Percentiles rank a stretch among this genome's conserved stretches.
These are phyloP conservation scores for Montipora efflorescens DNA, from an alignment of 64 coral and sea anemone species.

Conservation along the genomic window DNA sequence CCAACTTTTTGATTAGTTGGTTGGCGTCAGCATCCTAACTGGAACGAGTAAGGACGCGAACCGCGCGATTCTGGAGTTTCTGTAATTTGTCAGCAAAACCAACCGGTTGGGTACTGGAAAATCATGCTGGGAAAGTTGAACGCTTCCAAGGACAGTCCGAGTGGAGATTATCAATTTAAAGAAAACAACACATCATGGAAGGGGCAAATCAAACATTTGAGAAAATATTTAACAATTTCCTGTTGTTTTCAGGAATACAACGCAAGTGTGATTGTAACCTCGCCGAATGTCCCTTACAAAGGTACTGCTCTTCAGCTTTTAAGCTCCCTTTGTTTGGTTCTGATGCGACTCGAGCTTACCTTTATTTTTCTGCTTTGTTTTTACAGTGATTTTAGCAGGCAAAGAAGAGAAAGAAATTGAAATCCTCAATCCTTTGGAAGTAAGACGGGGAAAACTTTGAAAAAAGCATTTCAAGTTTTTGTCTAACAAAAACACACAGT, in stretches of 20 bases:
- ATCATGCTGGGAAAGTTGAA: too few species aligned
- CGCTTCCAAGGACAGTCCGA: too few species aligned
- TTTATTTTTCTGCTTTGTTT: slow-evolving; percentile 25
- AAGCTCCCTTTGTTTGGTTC: neutral
- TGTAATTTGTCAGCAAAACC: too few species aligned
- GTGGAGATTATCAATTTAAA: neutral
- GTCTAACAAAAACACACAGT: neutral
- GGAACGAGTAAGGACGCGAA: too few species aligned
- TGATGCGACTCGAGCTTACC: neutral
- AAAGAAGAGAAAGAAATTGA: slow-evolving; percentile 67
- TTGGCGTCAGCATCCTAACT: too few species aligned
- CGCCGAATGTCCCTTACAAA: slow-evolving; percentile 97
- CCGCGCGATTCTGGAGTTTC: too few species aligned
- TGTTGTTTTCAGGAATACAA: slow-evolving; percentile 78
- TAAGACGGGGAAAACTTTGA: slow-evolving; percentile 5
- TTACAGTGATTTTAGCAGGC: slow-evolving; percentile 68
- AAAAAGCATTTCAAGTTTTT: neutral
- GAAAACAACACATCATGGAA: neutral
- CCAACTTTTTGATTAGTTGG: too few species aligned
- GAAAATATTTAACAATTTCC: neutral
- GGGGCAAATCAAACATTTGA: neutral
- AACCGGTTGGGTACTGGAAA: too few species aligned
- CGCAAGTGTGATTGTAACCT: slow-evolving; percentile 86
- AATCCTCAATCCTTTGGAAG: slow-evolving; percentile 87
- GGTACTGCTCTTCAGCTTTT: slow-evolving; percentile 32